These are phyloP conservation scores for Hemicrepidius hirtus DNA, from an alignment of 2,888 invertebrate genomes.

Conservation along the genomic window DNA sequence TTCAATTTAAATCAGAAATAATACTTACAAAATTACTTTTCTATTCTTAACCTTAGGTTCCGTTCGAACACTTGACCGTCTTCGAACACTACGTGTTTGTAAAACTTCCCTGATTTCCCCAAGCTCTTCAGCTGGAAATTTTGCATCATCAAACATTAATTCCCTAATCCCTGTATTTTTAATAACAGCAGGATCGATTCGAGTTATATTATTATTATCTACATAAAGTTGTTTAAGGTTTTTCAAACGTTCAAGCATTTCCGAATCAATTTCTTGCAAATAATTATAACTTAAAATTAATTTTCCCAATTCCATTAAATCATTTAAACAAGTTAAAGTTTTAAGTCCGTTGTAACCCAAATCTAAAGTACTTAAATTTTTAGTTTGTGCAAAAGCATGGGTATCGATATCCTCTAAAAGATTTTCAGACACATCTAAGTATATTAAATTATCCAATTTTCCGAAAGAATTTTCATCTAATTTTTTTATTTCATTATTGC, in stretches of 20 bases:
- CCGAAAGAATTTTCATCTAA: conserved; percentile 27
- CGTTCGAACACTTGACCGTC: conserved; percentile 13
- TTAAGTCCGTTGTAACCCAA: conserved; percentile 35
- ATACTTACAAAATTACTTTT: conserved; percentile 8
- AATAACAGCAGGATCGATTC: conserved; percentile 16
- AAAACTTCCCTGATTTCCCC: conserved; percentile 24
- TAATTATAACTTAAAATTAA: conserved; percentile 34
- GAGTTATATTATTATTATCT: conserved; percentile 28
- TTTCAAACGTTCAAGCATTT: conserved; percentile 16
- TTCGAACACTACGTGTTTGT: conserved; percentile 15
- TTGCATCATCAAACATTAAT: conserved; percentile 27
- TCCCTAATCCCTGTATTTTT: conserved; percentile 17
- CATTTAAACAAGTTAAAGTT: background rate
- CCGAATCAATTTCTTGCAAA: conserved; percentile 8
- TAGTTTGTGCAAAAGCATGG: conserved; percentile 3
- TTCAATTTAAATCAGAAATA: background rate
- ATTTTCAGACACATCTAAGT: conserved; percentile 37
- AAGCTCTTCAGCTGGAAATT: background rate
- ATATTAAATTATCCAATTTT: conserved; percentile 24
- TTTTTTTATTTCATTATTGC: conserved; percentile 29
- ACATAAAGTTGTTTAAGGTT: conserved; percentile 30
- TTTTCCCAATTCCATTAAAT: conserved; percentile 25
- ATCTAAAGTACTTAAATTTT: conserved; percentile 35
- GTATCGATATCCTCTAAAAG: conserved; percentile 15
- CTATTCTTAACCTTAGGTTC: conserved; percentile 24